phyloP scores from a whole-genome alignment of 2,113 vertebrate genomes.

The Alaudala cheleensis region DNA sequence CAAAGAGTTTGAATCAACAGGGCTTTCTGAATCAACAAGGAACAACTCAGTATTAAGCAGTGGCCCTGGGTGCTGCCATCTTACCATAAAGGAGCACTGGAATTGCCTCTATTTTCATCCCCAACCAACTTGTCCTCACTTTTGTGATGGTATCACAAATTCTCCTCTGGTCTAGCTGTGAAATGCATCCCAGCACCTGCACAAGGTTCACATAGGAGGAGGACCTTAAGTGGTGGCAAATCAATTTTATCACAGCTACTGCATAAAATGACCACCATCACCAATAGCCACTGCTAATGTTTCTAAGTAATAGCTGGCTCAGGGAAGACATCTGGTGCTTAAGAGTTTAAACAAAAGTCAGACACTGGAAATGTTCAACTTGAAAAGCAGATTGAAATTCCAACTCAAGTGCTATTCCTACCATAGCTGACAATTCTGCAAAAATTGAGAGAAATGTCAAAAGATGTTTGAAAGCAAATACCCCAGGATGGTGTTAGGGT shows the following conservation, averaged over 20 bases:
- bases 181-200: not conserved
- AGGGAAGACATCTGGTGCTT: not conserved
- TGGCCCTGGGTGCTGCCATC: not conserved
- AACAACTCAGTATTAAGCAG: not conserved
- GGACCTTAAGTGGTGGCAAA: not conserved
- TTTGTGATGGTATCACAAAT: not conserved
- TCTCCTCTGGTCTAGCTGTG: not conserved
- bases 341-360: not conserved
- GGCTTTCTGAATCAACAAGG: not conserved
- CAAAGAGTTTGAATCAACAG: not conserved
- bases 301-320: not conserved
- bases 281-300: not conserved
- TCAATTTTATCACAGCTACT: not conserved
- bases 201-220: not conserved
- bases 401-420: not conserved
- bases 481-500: not conserved
- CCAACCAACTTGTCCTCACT: too few species aligned
- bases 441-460: not conserved
- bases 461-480: not conserved
- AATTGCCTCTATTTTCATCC: not conserved
- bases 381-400: not conserved
- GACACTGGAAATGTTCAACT: not conserved
- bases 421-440: not conserved
- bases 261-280: not conserved
- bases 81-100: not conserved